Base-by-base conservation (phyloP, 2,888 invertebrate species). In the Drosophila subquinaria region DNA sequence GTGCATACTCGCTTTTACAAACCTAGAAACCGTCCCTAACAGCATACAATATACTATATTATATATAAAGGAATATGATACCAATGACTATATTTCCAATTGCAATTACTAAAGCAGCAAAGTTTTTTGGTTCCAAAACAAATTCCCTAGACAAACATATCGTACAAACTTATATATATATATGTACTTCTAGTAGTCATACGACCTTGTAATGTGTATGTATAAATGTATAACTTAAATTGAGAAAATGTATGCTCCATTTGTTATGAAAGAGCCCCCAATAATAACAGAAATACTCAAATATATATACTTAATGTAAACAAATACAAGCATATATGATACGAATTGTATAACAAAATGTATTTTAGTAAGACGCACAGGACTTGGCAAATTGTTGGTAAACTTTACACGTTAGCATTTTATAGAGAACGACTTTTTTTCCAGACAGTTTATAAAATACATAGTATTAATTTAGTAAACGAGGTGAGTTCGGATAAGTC, bases 91-190 rank as follows among this genome's bases (percentile, higher is more conserved):
- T 64, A 73, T 70, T 63, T 84, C 68, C 71, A 63, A 66, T 60
- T 68, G 33, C 57, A 60, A 47, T 17, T 33, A 35, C 61, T 63
- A 72, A 55, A 61, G 66, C 63, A 69, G 73, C 69, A 65, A 69
- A 27, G 48, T 59, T 61, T 72, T 65, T 65, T 61, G 79, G 79
- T 65, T 55, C 42, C 43, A 68, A 64, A 64, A 61, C 61, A 57
- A 73, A 75, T 73, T 75, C 91, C 89, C 90, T 92, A 92, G 91
- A 89, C 84, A 90, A 91, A 91, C 91, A 91, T 91, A 91, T 91
- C 91, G 91, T 91, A 92, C 91, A 91, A 91, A 91, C 74, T 75
- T 74, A 76, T 17, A 17, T 27, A 27, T 27, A 27, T 27, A 27
- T 60, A 80, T 30, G 30, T 60, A 80, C 63, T 69, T 71, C 53